Percentiles rank a stretch among this genome's conserved stretches.
Evolutionary conservation across 1,140 invertebrate genomes (phyloP).

Genomic region (Archegozetes longisetosus): DNA sequence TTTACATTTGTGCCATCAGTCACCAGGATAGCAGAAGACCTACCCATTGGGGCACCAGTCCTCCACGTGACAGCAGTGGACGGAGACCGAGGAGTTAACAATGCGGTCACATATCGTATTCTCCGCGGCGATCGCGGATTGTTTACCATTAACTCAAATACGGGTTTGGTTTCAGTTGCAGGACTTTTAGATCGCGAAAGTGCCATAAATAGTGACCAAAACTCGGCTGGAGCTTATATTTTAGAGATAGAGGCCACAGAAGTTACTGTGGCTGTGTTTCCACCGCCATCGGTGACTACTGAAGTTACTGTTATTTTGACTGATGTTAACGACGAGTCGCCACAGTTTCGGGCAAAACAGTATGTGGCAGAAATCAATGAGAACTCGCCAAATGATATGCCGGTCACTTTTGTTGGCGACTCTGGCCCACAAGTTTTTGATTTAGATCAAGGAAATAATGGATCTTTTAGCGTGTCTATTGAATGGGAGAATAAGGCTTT

Average conservation of each 20-base stretch:
- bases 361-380: constrained; percentile 82
- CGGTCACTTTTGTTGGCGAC: constrained; percentile 60
- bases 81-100: constrained; percentile 78
- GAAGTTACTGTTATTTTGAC: constrained; percentile 79
- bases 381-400: constrained; percentile 75
- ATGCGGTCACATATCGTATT: constrained; percentile 63
- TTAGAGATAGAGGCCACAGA: constrained; percentile 62
- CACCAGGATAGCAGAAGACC: constrained; percentile 68
- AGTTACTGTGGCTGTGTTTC: constrained; percentile 39
- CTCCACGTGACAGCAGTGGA: constrained; percentile 62
- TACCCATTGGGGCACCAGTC: constrained; percentile 55
- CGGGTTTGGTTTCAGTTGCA: constrained; percentile 60
- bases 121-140: constrained; percentile 38
- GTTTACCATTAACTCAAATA: constrained; percentile 58
- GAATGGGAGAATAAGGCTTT: constrained; percentile 38
- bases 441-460: constrained; percentile 59
- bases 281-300: constrained; percentile 56
- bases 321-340: constrained; percentile 89
- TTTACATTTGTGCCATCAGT: constrained; percentile 72
- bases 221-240: constrained; percentile 50
- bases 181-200: constrained; percentile 57
- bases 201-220: background rate
- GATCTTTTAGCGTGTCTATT: constrained; percentile 66
- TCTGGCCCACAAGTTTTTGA: constrained; percentile 31
- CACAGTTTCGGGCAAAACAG: constrained; percentile 52